Evolutionary conservation across 2,113 vertebrate species (phyloP).

Genomic region (Nanorana parkeri): DNA sequence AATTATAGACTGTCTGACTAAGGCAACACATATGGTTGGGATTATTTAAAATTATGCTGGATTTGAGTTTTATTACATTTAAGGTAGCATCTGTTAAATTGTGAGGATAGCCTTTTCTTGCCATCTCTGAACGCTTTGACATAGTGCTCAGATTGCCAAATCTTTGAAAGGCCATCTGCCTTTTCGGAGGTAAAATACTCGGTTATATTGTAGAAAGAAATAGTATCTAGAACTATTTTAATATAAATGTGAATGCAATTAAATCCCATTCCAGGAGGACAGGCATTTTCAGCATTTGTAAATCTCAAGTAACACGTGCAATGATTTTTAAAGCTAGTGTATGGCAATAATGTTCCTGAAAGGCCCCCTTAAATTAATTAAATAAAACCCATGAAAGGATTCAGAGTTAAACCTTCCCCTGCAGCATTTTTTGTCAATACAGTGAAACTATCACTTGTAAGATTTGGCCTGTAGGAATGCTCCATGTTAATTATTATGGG

Average conservation of each 20-base stretch:
- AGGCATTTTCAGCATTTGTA: not conserved
- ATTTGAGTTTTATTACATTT: constrained; percentile 50
- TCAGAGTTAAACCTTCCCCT: too few species aligned
- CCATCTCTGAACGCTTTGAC: constrained; percentile 45
- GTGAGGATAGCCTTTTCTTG: constrained; percentile 51
- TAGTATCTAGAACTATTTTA: constrained; percentile 25
- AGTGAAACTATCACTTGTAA: too few species aligned
- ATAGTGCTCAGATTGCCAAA: constrained; percentile 47
- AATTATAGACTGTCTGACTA: constrained; percentile 7
- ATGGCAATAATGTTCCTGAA: too few species aligned
- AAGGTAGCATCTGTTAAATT: constrained; percentile 51
- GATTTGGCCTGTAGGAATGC: too few species aligned
- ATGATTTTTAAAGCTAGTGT: not conserved
- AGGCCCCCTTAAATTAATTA: too few species aligned
- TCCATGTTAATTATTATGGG: too few species aligned
- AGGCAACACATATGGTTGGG: constrained; percentile 47
- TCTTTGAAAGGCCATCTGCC: constrained; percentile 53
- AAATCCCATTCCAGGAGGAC: not conserved
- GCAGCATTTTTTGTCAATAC: too few species aligned
- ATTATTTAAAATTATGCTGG: constrained; percentile 52
- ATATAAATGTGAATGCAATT: constrained; percentile 1
- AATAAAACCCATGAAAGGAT: too few species aligned
- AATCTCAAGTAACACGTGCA: not conserved
- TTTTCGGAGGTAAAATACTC: constrained; percentile 32
- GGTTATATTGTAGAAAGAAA: constrained; percentile 23